Base-by-base conservation (phyloP, 2,888 invertebrate genomes). In the Spodoptera exigua region DNA sequence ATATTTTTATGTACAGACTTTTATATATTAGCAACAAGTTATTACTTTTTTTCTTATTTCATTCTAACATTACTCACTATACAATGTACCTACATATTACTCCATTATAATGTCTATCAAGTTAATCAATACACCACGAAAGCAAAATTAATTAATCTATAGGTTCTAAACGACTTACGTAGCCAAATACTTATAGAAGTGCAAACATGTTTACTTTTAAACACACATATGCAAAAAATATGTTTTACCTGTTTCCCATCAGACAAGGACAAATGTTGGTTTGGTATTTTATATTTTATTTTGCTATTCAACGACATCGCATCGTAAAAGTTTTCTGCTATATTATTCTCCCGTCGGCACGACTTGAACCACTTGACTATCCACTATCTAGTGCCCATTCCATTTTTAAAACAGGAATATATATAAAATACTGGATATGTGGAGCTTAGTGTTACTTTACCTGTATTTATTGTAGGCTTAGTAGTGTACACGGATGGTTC, bases 241-340 rank as follows among this genome's bases (percentile, higher is more conserved):
- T 44, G 12, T 34, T 44, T 16, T 18, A n/a, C n/a, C 11, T 18
- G 13, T 12, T 36, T 35, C 9, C 3, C 21, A 13, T 36, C 9
- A 18, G 39, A 48, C 27, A 48, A 49, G 13, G 16, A 36, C 13
- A 36, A 13, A 17, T 9, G 17, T 37, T 21, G 40, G 12, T 18
- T 52, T n/a, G n/a, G n/a, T n/a, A 51, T 57, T 44, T 32, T 43
- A 35, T 51, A 43, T 39, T 52, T 40, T 41, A 43, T 51, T 11
- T 5, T 39, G 27, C 46, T 39, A 44, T 59, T 40, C 18, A 45
- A 32, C 13, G 12, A 35, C 36, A 34, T 54, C 39, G 16, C n/a
- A 53, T 45, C 35, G 35, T 64, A 52, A 65, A 52, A 54, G 14
- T 27, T 41, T 27, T 40, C 21, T 46, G 40, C 21, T 18, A 65